These are phyloP conservation scores for Germaria angustata DNA, from an alignment of 2,888 invertebrate species.

Conservation along the genomic window DNA sequence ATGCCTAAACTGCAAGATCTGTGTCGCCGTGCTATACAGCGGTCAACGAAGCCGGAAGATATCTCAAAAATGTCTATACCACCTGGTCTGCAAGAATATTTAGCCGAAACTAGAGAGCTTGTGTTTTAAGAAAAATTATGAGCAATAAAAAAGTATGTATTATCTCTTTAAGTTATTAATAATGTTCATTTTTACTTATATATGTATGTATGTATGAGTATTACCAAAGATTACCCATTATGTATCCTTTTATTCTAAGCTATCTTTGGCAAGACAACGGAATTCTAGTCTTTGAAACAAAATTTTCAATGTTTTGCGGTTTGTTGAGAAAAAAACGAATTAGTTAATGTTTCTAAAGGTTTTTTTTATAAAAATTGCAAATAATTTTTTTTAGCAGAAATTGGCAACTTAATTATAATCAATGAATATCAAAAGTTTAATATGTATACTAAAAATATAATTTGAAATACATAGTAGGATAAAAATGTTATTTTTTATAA, in stretches of 20 bases:
- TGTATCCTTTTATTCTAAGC: background rate
- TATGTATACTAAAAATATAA: no score
- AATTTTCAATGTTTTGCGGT: background rate
- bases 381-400: no score
- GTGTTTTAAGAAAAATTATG: constrained; percentile 71
- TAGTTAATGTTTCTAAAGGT: background rate
- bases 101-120: constrained; percentile 79
- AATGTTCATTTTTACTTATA: constrained; percentile 13
- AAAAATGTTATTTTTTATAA: no score
- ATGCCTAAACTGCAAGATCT: constrained; percentile 86
- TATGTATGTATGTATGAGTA: no score
- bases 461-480: no score
- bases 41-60: constrained; percentile 83
- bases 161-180: constrained; percentile 16
- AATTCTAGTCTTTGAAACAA: constrained; percentile 1
- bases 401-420: no score
- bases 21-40: constrained; percentile 87
- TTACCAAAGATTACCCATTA: constrained; percentile 59
- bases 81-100: constrained; percentile 81
- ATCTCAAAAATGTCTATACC: constrained; percentile 86
- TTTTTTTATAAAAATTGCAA: no score
- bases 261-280: background rate
- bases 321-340: background rate
- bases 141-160: constrained; percentile 34
- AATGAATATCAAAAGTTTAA: no score